phyloP scores from a whole-genome alignment of 2,797 vertebrate species.

The Poecilia gillii region DNA sequence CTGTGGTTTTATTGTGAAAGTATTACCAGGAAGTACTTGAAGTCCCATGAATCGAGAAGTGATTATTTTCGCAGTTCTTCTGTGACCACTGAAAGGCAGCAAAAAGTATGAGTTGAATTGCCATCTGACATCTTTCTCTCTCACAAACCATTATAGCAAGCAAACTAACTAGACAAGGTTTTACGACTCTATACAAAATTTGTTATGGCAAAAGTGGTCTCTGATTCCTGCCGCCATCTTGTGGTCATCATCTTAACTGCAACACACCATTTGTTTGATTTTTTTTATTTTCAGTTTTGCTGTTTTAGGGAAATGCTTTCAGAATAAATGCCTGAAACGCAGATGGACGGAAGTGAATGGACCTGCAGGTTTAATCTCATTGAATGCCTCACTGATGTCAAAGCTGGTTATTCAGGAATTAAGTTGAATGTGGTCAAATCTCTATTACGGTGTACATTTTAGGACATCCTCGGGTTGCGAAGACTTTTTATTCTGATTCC shows the following conservation, averaged over 20 bases:
- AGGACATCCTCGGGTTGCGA: no score
- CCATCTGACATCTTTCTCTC: not conserved
- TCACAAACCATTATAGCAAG: not conserved
- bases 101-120: not conserved
- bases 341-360: not conserved
- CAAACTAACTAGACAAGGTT: not conserved
- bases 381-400: not conserved
- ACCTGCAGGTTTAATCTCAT: not conserved
- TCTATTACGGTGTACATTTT: no score
- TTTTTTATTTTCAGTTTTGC: no score
- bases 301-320: not conserved
- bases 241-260: not conserved
- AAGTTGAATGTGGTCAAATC: not conserved
- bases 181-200: not conserved
- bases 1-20: conserved; percentile 32
- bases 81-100: conserved; percentile 5
- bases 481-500: no score
- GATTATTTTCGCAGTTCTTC: not conserved
- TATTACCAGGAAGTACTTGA: not conserved
- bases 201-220: not conserved
- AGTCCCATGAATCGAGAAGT: accelerated
- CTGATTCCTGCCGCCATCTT: not conserved
- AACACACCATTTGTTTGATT: not conserved
- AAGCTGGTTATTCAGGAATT: not conserved
- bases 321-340: not conserved